A percentile compares a stretch with the other conserved stretches of the same genome.
Evolutionary conservation across 1,140 invertebrate species (phyloP).

Genomic region (Calephelis nemesis): DNA sequence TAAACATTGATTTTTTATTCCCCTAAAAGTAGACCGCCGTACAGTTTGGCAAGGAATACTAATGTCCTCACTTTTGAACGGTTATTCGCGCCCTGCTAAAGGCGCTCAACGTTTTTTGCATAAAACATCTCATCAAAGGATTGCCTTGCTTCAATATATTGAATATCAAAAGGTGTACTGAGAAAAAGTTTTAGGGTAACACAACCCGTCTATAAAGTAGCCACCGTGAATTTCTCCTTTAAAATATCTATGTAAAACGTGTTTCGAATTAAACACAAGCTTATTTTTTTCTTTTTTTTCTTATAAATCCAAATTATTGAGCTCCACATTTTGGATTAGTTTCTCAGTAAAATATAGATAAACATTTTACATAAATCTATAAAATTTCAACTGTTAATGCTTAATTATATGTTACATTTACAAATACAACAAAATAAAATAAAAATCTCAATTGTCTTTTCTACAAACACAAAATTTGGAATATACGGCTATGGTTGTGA

Average conservation of each 20-base stretch:
- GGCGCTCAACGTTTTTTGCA: slow-evolving; percentile 75
- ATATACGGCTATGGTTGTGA: too few species aligned
- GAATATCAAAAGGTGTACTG: slow-evolving; percentile 76
- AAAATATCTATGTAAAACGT: slow-evolving; percentile 74
- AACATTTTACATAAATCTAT: too few species aligned
- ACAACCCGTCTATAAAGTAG: slow-evolving; percentile 63
- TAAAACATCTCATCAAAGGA: slow-evolving; percentile 79
- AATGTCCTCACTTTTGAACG: slow-evolving; percentile 76
- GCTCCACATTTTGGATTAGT: too few species aligned
- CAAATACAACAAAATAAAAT: too few species aligned
- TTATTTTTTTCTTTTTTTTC: too few species aligned
- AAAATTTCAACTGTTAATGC: too few species aligned
- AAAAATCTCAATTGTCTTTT: too few species aligned
- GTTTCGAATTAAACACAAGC: slow-evolving; percentile 52
- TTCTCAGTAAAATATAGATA: too few species aligned
- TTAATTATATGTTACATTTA: too few species aligned
- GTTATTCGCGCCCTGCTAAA: slow-evolving; percentile 71
- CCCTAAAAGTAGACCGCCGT: slow-evolving; percentile 58
- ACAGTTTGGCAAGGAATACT: slow-evolving; percentile 63
- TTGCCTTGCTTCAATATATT: slow-evolving; percentile 75
- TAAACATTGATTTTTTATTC: slow-evolving; percentile 79
- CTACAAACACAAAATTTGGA: too few species aligned
- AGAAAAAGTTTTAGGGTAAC: slow-evolving; percentile 62
- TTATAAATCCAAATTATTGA: too few species aligned
- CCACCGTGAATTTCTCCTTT: slow-evolving; percentile 68